Percentiles rank a stretch among this genome's conserved stretches.
These are phyloP conservation scores for Mugil cephalus DNA, from an alignment of 2,113 vertebrate species.

Conservation along the genomic window DNA sequence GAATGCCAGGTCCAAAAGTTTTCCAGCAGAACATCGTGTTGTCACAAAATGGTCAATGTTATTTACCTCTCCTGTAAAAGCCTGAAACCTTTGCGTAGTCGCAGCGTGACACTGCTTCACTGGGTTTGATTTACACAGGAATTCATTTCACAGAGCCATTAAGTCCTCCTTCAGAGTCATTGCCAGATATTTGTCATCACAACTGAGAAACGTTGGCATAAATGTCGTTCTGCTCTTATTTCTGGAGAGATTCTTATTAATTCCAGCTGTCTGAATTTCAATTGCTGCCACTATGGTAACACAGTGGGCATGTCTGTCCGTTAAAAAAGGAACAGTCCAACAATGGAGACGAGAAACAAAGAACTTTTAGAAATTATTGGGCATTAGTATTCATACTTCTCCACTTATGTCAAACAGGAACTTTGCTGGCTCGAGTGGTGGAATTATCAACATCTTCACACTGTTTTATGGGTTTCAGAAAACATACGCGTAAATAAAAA, in stretches of 20 bases:
- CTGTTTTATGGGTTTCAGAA: too few relatives aligned
- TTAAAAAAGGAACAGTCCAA: slow-evolving; percentile 26
- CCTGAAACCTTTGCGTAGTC: not conserved
- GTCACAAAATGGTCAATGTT: too few relatives aligned
- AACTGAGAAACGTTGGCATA: not conserved
- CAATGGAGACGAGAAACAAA: slow-evolving; percentile 49
- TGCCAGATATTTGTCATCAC: slow-evolving; percentile 14
- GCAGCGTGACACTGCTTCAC: not conserved
- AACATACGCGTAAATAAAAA: too few relatives aligned
- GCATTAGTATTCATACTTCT: slow-evolving; percentile 25
- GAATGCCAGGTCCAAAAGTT: too few relatives aligned
- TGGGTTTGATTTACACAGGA: slow-evolving; percentile 19
- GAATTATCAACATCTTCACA: not conserved
- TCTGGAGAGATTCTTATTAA: slow-evolving; percentile 30
- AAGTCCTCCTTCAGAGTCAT: slow-evolving; percentile 4
- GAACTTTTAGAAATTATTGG: slow-evolving; percentile 34
- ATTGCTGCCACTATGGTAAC: slow-evolving; percentile 65
- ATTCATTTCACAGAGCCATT: slow-evolving; percentile 1
- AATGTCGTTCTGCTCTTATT: slow-evolving; percentile 20
- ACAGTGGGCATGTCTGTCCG: slow-evolving; percentile 41
- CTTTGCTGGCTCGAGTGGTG: not conserved
- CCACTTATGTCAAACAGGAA: not conserved
- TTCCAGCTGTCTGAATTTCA: slow-evolving; percentile 54
- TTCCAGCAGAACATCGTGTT: too few relatives aligned
- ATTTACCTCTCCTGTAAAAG: too few relatives aligned